Base-by-base conservation (phyloP, 1,140 invertebrate species). In the Achatina immaculata region DNA sequence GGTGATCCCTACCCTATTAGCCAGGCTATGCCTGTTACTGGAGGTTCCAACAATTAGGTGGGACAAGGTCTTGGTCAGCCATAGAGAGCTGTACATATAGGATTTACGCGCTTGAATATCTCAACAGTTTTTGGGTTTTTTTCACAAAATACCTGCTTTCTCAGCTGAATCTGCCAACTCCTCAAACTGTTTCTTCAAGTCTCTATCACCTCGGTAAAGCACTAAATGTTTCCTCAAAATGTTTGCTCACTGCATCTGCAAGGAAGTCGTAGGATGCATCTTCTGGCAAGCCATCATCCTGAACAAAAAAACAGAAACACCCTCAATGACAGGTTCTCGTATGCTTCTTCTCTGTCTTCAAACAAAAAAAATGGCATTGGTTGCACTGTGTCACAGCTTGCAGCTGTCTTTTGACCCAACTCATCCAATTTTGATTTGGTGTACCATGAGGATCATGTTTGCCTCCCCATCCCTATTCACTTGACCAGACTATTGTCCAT, bases 161-260 rank as follows among this genome's bases (percentile, higher is more conserved):
- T 77, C 75, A 34, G 75, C 75, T 34, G 75, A 77, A 4, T n/a
- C 55, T 9, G 75, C 48, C 55, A 77, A 65, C 24, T 77, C 55
- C 6, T 58, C 75, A 77, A 77, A 77, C 75, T 77, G 75, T 77
- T 62, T 77, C 36, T 77, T 58, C n/a, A 77, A 11, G 9, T 77
- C 40, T 9, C 51, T 48, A 36, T 77, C 75, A 40, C n/a, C 34
- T 62, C 48, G 65, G 19, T 24, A 77, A 31, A 21, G 75, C 48
- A 38, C 19, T 48, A 38, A 77, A 77, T 6, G 51, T 62, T 16
- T 77, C 55, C 55, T 77, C 75, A 77, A 77, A 77, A 9, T 58
- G 55, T 65, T 77, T 77, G 51, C 24, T 65, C 75, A 77, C 65
- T 9, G 75, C 75, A 48, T 77, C 75, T 3, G 75, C 48, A 24